Percentiles rank a stretch among this genome's conserved stretches.
phyloP scores from a whole-genome alignment of 2,888 invertebrate genomes.

The Rosalia funebris region DNA sequence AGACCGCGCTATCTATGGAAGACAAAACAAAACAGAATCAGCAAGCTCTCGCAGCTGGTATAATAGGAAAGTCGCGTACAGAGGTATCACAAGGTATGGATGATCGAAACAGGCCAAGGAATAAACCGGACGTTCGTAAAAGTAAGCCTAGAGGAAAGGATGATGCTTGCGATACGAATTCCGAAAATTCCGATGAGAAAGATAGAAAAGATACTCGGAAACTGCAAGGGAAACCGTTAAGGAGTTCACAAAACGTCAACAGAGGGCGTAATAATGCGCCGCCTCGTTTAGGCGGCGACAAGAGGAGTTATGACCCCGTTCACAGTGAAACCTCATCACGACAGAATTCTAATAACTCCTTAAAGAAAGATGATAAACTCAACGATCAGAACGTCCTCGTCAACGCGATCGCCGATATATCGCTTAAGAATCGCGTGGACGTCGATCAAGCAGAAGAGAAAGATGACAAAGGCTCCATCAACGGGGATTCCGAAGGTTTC shows the following conservation, averaged over 20 bases:
- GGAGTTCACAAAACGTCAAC: constrained; percentile 49
- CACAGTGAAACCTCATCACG: constrained; percentile 35
- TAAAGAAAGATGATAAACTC: constrained; percentile 59
- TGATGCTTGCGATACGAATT: constrained; percentile 78
- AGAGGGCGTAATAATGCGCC: constrained; percentile 49
- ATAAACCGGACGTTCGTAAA: constrained; percentile 54
- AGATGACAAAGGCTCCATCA: constrained; percentile 59
- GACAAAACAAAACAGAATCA: constrained; percentile 76
- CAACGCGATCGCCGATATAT: constrained; percentile 64
- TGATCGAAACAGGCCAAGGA: constrained; percentile 53
- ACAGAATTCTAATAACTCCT: constrained; percentile 58
- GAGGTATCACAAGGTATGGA: constrained; percentile 40
- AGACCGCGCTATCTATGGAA: constrained; percentile 57
- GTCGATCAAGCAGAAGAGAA: constrained; percentile 52
- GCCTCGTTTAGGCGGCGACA: constrained; percentile 52
- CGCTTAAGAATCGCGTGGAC: constrained; percentile 59
- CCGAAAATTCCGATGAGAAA: constrained; percentile 79
- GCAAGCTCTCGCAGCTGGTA: constrained; percentile 75
- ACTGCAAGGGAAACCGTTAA: constrained; percentile 39
- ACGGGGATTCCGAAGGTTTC: constrained; percentile 76
- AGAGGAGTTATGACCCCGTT: constrained; percentile 39
- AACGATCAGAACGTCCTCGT: constrained; percentile 62
- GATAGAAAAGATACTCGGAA: constrained; percentile 61
- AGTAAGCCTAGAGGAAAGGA: constrained; percentile 51
- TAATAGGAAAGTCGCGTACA: constrained; percentile 57